Evolutionary conservation across 2,888 invertebrate species (phyloP), one percentile per base, ranked within the genome.

Genomic region (Linnaemya vulpina): DNA sequence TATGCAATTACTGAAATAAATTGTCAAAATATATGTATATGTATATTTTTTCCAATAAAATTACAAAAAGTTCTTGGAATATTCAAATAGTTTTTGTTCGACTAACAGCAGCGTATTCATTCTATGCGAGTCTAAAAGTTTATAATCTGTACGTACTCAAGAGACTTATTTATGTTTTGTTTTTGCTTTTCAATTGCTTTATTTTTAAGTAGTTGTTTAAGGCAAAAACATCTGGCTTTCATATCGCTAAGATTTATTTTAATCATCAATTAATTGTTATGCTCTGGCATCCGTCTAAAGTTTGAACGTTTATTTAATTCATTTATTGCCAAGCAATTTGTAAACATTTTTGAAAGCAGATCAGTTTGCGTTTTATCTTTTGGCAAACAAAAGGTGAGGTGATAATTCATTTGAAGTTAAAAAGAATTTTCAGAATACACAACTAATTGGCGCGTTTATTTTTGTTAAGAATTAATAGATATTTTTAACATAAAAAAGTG

Each of bases 151-250:
- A 3, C n/a, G 5, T 46, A 46, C 15, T 46, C 17, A 49, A 49
- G 9, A 20, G 2, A 20, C 0, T 11, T 53, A 11, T 20, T 53
- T 53, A 22, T 53, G 10, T 4, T 20, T 46, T 22, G 0, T 74
- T 51, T 49, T 63, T 60, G 25, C 46, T 43, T 49, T 70, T 43
- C 11, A 63, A 70, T 17, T 55, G 63, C 22, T 70, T 25, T 49
- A 17, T 71, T 11, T 75, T 71, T 65, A 38, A 71, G 53, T 17
- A 71, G 63, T 70, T 20, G 20, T 17, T 40, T 43, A 60, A 49
- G 22, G 51, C 25, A 20, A 40, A 77, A 60, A 79, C 76, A 84
- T 76, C 75, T 76, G 80, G 60, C 60, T n/a, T 79, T 75, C 11
- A n/a, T 25, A 25, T 46, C 46, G 75, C 71, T 51, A 79, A 79